phyloP scores from a whole-genome alignment of 2,113 vertebrate species.

The Pandion haliaetus region DNA sequence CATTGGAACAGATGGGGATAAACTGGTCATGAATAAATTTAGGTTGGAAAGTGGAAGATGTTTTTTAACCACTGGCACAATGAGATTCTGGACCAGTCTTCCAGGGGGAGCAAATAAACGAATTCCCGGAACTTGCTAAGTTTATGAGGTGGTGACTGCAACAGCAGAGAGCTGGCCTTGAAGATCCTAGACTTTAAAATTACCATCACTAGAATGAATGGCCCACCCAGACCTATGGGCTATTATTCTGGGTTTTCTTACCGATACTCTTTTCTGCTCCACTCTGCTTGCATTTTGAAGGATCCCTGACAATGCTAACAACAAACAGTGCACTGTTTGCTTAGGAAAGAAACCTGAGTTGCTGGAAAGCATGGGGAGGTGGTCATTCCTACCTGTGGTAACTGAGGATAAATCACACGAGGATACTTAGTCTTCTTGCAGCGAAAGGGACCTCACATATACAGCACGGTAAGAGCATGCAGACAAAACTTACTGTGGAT shows the following conservation, averaged over 20 bases:
- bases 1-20: not conserved
- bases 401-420: not conserved
- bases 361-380: not conserved
- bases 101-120: not conserved
- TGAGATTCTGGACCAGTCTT: not conserved
- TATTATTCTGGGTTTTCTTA: not conserved
- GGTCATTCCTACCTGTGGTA: not conserved
- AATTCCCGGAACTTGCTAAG: constrained; percentile 30
- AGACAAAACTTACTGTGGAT: not conserved
- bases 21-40: constrained; percentile 37
- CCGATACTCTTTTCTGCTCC: not conserved
- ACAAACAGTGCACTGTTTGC: not conserved
- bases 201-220: not conserved
- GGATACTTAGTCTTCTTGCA: not conserved
- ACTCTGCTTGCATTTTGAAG: not conserved
- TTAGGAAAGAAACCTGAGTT: not conserved
- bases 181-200: not conserved
- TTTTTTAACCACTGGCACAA: not conserved
- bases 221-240: not conserved
- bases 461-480: too few relatives aligned
- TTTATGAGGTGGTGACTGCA: constrained; percentile 33
- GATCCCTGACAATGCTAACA: not conserved
- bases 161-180: not conserved
- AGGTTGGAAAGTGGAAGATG: constrained; percentile 27
- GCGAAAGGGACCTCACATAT: not conserved